Percentiles rank a stretch among this genome's conserved stretches.
Evolutionary conservation across 2,888 invertebrate species (phyloP).

Genomic region (Odontomyia ornata): DNA sequence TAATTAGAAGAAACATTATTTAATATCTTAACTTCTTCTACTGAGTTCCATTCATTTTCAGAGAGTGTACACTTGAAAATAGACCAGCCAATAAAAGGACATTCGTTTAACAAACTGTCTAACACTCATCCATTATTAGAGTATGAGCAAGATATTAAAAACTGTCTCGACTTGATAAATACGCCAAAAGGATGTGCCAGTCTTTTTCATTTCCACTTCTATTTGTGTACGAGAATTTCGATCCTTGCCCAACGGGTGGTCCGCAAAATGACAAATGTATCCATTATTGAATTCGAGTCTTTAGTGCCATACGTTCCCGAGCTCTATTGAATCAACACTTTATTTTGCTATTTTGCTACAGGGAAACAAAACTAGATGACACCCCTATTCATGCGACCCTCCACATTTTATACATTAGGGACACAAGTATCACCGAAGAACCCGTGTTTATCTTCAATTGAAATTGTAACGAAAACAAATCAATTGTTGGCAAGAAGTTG

Average conservation of each 20-base stretch:
- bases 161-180: slow-evolving; percentile 46
- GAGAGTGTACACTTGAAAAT: neutral
- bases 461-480: slow-evolving; percentile 52
- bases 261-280: slow-evolving; percentile 51
- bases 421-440: slow-evolving; percentile 10
- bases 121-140: slow-evolving; percentile 28
- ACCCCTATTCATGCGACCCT: slow-evolving; percentile 34
- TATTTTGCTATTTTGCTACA: neutral
- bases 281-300: slow-evolving; percentile 50
- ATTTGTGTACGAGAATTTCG: slow-evolving; percentile 28
- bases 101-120: slow-evolving; percentile 45
- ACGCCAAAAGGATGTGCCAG: slow-evolving; percentile 19
- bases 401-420: slow-evolving; percentile 16
- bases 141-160: slow-evolving; percentile 44
- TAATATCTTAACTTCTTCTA: too few relatives aligned
- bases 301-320: slow-evolving; percentile 36
- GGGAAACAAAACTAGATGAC: slow-evolving; percentile 6
- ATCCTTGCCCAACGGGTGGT: slow-evolving; percentile 50
- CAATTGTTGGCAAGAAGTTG: slow-evolving; percentile 47
- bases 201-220: neutral
- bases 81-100: slow-evolving; percentile 40
- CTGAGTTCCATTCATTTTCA: neutral
- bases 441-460: slow-evolving; percentile 49
- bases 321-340: slow-evolving; percentile 29
- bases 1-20: too few relatives aligned